Conservation (phyloP, 1,140 invertebrate species). For the Riptortus pedestris region DNA sequence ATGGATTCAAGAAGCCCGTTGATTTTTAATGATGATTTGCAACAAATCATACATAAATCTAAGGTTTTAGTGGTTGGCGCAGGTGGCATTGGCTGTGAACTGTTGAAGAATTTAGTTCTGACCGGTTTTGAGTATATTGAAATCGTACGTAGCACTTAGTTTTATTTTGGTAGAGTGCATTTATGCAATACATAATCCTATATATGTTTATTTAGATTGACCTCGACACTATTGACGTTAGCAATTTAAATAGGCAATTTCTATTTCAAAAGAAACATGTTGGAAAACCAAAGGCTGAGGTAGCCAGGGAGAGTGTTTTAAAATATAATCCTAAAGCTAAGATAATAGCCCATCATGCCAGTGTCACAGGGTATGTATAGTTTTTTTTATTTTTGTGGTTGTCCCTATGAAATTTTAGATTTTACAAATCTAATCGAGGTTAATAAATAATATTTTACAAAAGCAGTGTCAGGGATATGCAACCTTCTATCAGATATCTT, state of each 20-base stretch:
- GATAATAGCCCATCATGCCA: conserved; percentile 85
- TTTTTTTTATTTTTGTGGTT: neutral
- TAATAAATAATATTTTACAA: too few relatives aligned
- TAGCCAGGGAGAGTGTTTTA: conserved; percentile 79
- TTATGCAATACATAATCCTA: neutral
- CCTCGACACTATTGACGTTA: conserved; percentile 98
- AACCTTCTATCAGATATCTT: too few relatives aligned
- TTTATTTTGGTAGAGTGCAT: neutral
- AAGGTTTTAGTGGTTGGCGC: conserved; percentile 88
- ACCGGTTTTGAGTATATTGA: conserved; percentile 89
- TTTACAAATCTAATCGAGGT: too few relatives aligned
- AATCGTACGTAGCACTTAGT: conserved; percentile 59
- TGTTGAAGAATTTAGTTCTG: conserved; percentile 93
- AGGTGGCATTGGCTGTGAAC: conserved; percentile 97
- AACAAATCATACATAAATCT: too few relatives aligned
- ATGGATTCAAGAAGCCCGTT: too few relatives aligned
- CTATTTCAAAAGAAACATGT: conserved; percentile 96
- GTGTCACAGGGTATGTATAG: conserved; percentile 70
- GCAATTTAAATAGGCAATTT: conserved; percentile 97
- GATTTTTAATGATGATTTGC: too few relatives aligned
- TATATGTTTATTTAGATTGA: conserved; percentile 66
- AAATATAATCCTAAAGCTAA: conserved; percentile 79
- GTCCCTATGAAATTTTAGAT: too few relatives aligned
- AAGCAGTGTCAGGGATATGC: too few relatives aligned
- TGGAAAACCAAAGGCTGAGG: conserved; percentile 85